Base-by-base conservation (phyloP, 1,140 invertebrate species). In the Drosophila kikkawai region DNA sequence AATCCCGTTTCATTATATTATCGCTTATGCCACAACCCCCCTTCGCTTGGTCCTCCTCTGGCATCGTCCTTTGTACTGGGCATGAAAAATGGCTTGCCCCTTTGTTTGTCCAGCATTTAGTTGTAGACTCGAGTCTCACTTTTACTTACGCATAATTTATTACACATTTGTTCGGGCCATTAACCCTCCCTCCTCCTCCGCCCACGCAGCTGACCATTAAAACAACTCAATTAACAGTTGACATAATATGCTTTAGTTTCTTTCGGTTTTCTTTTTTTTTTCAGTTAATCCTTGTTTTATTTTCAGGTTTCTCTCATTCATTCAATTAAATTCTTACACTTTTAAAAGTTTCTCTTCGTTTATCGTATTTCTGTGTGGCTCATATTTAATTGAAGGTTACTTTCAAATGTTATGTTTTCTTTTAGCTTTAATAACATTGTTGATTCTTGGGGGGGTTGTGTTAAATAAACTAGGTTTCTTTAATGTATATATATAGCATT, bases 181-280 rank as follows among this genome's bases (percentile, higher is more conserved):
- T 71, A 71, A 37, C 68, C 41, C 67, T 13, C 34, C 64, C 22
- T 26, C 32, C 11, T 12, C 22, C 22, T 2, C 26, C 26, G 6
- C 26, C 13, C 45, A 8, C 15, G 32, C 34, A 19, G 5, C 19
- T 42, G 45, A 50, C 79, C 84, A 90, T 73, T 90, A 76, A 90
- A 90, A 90, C 85, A 90, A 85, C 78, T 90, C 76, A 85, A 90
- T 90, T 90, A 90, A 90, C 85, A 90, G 81, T 90, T 90, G 85
- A 88, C 85, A 90, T 90, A 90, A 86, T 90, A 84, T 85, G 65
- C 71, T 86, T 83, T 87, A 80, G 64, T 68, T 73, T 82, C 56
- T 78, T 51, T 84, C 78, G 41, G 78, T 76, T 81, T 77, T 73
- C 19, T 29, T 61, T 74, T 71, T 19, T 53, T 70, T 75, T 48